Percentiles rank a stretch among this genome's conserved stretches.
These are phyloP conservation scores for Scolopax mira DNA, from an alignment of 2,113 vertebrate genomes.

Conservation along the genomic window DNA sequence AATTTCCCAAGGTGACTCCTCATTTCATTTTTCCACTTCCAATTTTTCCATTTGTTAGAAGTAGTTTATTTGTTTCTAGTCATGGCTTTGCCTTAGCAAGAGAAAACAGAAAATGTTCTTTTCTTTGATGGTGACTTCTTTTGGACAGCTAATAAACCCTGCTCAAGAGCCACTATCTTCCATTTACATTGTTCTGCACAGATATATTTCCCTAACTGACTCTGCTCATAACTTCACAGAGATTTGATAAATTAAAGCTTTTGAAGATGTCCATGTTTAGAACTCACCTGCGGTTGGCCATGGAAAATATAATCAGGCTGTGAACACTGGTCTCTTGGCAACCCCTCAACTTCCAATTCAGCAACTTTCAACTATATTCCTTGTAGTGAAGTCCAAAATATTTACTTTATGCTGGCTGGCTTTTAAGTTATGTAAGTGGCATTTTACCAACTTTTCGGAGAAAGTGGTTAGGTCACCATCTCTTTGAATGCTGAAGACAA, in stretches of 20 bases:
- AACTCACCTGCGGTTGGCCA: neutral
- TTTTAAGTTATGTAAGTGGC: constrained; percentile 13
- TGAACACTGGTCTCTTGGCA: constrained; percentile 22
- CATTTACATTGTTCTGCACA: neutral
- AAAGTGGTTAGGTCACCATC: neutral
- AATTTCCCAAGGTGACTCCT: neutral
- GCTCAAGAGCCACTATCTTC: neutral
- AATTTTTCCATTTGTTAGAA: neutral
- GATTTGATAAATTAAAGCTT: constrained; percentile 13
- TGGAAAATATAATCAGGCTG: neutral
- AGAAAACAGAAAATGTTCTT: neutral
- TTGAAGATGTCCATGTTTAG: neutral
- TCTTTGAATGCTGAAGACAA: neutral
- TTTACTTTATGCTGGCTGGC: neutral
- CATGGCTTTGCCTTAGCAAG: neutral
- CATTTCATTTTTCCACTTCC: neutral
- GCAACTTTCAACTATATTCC: constrained; percentile 30
- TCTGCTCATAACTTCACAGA: neutral
- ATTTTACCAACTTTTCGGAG: neutral
- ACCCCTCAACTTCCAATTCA: neutral
- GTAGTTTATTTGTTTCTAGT: neutral
- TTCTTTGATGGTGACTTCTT: neutral
- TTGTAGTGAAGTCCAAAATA: constrained; percentile 22
- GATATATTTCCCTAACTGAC: neutral
- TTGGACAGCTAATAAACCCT: neutral